Evolutionary conservation across 2,113 vertebrate species (phyloP), one percentile per base, ranked within the genome.

Genomic region (Microcebus jonahi): DNA sequence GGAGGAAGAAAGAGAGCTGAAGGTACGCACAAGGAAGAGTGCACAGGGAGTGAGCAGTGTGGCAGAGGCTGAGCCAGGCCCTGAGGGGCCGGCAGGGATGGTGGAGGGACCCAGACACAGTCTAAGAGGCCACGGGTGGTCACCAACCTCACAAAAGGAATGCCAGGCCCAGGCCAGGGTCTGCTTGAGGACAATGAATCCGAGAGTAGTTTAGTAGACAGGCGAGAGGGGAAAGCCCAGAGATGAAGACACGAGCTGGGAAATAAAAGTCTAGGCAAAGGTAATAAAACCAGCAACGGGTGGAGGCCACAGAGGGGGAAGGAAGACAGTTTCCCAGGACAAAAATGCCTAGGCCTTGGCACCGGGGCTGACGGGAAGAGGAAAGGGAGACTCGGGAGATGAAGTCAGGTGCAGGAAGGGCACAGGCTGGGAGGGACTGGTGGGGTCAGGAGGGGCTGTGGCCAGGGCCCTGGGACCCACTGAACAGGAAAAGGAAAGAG

Each of bases 231-330:
- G 53, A 68, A 31, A 50, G n/a, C 55, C 63, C 7, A 13, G 27
- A 45, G 79, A 61, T 4, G 34, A 80, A 87, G 42, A 42, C 12
- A 15, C 1, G 0, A 15, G 76, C 1, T 7, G 42, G 73, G 59
- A 75, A 81, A 39, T 34, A 1, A 48, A 50, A 93, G 48, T 68
- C 27, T 45, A n/a, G 18, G 59, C 34, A 42, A 50, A 90, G 13
- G 75, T 25, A 36, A 29, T 50, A 68, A 91, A 82, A 21, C 67
- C 86, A 81, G 86, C 57, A 86, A 17, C 5, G 70, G 55, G 65
- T 14, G 4, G 67, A 1, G 3, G 57, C 12, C 14, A 31, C 0
- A 1, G 6, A 25, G 17, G 59, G 50, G 53, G 18, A 31, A 36
- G n/a, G 86, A 55, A 70, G 42, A 53, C 3, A 10, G 17, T 18